Evolutionary conservation across 2,888 invertebrate genomes (phyloP), one percentile per base, ranked within the genome.

Genomic region (Drosophila antonietae): DNA sequence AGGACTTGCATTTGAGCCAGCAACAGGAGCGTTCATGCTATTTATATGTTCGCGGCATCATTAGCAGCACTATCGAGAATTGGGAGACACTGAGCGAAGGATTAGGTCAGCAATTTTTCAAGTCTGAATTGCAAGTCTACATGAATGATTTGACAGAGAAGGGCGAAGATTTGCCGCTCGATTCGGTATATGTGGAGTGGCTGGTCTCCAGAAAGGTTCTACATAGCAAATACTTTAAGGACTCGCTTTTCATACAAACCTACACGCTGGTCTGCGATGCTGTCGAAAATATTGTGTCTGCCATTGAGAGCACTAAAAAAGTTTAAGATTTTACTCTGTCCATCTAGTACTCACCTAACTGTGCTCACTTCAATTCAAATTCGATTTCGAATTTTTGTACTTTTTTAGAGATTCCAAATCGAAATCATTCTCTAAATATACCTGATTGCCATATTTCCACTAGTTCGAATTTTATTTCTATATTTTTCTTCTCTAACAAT

Each of bases 161-260:
- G 20, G 65, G 64, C 8, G 0, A 68, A 12, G 37, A 59, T 9
- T 0, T 57, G 10, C 52, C 61, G 15, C 0, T 8, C 0, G 72
- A 81, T 18, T 59, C 66, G 6, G 18, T 52, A 1, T 58, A 57
- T 23, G 33, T 74, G 0, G 61, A 61, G 3, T 44, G 55, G 55
- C 35, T 66, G 5, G 31, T 88, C 5, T 49, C 75, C 3, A 80
- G 81, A 37, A 72, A 66, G 15, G 68, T 88, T 1, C 62, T 59
- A 0, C 9, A 47, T 43, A 69, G 69, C n/a, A 91, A 91, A 52
- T 73, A 77, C 35, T 86, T 91, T 9, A 75, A 78, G n/a, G 91
- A 91, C 46, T 57, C 89, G 0, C 76, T 91, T n/a, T 91, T 90
- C 51, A 69, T 91, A 70, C 90, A 91, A 18, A 91, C 91, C 9